These are phyloP conservation scores for Mesochorus sp. DNA, from an alignment of 2,888 invertebrate genomes.

Conservation along the genomic window DNA sequence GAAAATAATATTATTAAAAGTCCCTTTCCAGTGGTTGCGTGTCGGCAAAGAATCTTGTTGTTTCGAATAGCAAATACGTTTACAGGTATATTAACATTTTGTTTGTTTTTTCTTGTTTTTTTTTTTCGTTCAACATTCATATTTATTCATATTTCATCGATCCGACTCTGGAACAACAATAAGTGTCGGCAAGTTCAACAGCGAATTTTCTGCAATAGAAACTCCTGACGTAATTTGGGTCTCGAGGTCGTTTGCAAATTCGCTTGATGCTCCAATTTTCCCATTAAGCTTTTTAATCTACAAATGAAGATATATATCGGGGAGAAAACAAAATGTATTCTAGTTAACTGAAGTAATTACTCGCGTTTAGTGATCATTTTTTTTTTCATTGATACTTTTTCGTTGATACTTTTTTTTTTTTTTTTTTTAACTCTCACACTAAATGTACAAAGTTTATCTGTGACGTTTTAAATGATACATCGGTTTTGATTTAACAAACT, in stretches of 20 bases:
- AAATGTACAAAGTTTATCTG: not conserved
- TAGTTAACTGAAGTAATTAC: too few relatives aligned
- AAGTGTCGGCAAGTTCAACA: constrained; percentile 10
- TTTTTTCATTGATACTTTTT: not conserved
- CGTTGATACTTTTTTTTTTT: too few relatives aligned
- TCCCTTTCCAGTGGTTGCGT: not conserved
- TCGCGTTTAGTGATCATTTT: not conserved
- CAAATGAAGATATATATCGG: not conserved
- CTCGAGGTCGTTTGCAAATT: constrained; percentile 2
- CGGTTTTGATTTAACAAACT: not conserved
- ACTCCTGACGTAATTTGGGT: not conserved
- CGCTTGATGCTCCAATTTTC: not conserved
- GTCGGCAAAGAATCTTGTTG: not conserved
- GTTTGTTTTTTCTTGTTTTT: not conserved
- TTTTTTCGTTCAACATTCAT: not conserved
- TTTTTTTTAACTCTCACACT: too few relatives aligned
- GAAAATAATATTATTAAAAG: constrained; percentile 17
- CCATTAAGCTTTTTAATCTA: not conserved
- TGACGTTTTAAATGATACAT: not conserved
- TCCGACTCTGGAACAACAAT: not conserved
- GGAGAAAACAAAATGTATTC: too few relatives aligned
- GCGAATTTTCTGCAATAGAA: not conserved
- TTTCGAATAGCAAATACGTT: too few relatives aligned
- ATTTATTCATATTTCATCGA: not conserved
- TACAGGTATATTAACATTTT: not conserved